Conservation (phyloP, 1,140 invertebrate species). For the Paralvinella palmiformis region DNA sequence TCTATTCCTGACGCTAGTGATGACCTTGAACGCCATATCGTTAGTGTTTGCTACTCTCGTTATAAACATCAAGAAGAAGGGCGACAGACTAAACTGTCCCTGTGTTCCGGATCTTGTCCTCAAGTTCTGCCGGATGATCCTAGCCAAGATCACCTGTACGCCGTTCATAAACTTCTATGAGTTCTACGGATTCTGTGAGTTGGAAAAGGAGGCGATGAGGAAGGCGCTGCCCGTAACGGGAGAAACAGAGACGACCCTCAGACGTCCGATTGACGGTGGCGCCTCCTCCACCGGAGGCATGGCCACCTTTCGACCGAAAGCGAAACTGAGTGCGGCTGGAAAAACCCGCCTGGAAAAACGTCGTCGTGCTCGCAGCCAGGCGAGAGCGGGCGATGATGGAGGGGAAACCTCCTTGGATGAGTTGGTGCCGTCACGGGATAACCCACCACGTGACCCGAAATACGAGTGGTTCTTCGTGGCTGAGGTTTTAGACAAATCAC, state of each 20-base stretch:
- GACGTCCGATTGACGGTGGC: background rate
- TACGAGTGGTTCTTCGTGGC: constrained; percentile 28
- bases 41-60: constrained; percentile 40
- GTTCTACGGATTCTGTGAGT: constrained; percentile 11
- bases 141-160: constrained; percentile 22
- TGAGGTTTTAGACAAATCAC: constrained; percentile 17
- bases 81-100: constrained; percentile 28
- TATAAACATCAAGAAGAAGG: constrained; percentile 42
- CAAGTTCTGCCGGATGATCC: constrained; percentile 28
- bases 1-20: constrained; percentile 39
- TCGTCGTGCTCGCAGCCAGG: no score
- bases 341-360: no score
- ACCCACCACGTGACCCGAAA: background rate
- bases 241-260: background rate
- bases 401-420: background rate
- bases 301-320: no score
- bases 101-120: constrained; percentile 31
- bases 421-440: background rate
- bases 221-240: background rate
- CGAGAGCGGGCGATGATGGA: no score
- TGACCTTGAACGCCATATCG: constrained; percentile 44
- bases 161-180: constrained; percentile 7
- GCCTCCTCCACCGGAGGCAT: no score
- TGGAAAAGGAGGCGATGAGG: background rate
- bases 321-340: no score